Evolutionary conservation across 2,797 vertebrate species (phyloP).

Genomic region (Neopelma chrysocephalum): DNA sequence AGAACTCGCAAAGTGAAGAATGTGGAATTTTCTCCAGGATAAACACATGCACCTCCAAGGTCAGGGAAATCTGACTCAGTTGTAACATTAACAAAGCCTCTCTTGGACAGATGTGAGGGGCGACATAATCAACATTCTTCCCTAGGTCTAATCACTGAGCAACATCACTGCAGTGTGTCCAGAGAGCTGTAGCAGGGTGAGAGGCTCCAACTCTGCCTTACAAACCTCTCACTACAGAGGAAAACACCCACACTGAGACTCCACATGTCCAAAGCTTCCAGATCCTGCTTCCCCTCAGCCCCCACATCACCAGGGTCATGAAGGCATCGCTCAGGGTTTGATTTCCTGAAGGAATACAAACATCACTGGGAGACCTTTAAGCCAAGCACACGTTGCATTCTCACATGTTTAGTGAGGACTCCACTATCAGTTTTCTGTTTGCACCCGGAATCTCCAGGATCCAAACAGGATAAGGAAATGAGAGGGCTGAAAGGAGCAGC

Average conservation of each 20-base stretch:
- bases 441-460: background rate
- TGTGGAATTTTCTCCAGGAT: background rate
- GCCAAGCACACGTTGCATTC: background rate
- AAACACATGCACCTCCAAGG: background rate
- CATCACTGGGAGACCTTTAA: background rate
- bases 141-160: background rate
- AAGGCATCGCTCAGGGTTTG: background rate
- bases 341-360: background rate
- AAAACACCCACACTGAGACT: background rate
- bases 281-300: background rate
- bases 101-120: background rate
- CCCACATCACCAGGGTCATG: background rate
- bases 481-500: background rate
- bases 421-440: background rate
- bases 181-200: background rate
- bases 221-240: background rate
- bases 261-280: background rate
- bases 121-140: background rate
- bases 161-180: background rate
- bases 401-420: background rate
- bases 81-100: background rate
- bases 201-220: background rate
- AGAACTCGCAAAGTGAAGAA: background rate
- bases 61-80: background rate
- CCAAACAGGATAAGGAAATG: background rate